phyloP scores from a whole-genome alignment of 35 echinoderm and acorn worm genomes.

The Heliocidaris tuberculata region DNA sequence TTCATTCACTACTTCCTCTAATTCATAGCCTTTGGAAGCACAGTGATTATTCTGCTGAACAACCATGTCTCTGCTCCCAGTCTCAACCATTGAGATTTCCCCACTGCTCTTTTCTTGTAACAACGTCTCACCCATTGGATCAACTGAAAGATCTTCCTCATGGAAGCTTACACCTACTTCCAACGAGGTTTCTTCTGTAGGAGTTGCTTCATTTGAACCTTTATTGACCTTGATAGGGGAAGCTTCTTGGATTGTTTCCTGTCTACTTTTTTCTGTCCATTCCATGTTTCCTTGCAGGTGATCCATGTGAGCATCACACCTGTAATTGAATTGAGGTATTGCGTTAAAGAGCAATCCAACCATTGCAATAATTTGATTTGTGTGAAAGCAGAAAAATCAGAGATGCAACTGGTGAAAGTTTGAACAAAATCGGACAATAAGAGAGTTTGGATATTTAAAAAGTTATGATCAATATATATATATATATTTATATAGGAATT shows the following conservation, averaged over 20 bases:
- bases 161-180: not conserved
- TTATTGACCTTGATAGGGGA: not conserved
- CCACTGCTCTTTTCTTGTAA: not conserved
- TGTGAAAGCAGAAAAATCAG: no score
- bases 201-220: not conserved
- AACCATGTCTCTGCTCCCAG: not conserved
- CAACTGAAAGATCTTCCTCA: not conserved
- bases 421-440: no score
- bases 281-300: not conserved
- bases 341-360: no score
- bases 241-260: not conserved
- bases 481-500: no score
- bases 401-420: no score
- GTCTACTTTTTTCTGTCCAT: not conserved
- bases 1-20: not conserved
- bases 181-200: not conserved
- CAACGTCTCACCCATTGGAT: not conserved
- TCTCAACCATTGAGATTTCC: not conserved
- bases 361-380: no score
- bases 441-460: no score
- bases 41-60: not conserved
- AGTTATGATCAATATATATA: no score
- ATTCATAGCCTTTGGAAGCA: not conserved
- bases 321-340: not conserved
- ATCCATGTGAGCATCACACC: constrained; percentile 37